These are phyloP conservation scores for Calyptommatus sinebrachiatus DNA, from an alignment of 2,113 vertebrate genomes.

Conservation along the genomic window DNA sequence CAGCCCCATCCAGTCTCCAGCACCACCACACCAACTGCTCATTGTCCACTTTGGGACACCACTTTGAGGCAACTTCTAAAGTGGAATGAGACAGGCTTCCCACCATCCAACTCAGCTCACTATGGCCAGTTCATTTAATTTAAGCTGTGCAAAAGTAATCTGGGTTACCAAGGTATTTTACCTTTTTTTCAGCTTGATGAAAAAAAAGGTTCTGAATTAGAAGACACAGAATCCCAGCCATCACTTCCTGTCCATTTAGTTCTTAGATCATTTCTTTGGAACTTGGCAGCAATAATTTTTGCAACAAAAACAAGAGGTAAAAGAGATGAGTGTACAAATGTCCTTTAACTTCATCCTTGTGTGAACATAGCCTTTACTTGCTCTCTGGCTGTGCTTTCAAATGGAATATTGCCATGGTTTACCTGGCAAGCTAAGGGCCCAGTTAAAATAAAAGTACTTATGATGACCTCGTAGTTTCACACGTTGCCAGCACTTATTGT, in stretches of 20 bases:
- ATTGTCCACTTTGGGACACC: too few relatives aligned
- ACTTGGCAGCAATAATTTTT: background rate
- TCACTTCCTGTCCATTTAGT: background rate
- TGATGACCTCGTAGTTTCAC: constrained; percentile 49
- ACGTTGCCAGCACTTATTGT: constrained; percentile 30
- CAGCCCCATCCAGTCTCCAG: too few relatives aligned
- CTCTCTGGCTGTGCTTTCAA: constrained; percentile 7
- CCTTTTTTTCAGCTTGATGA: too few relatives aligned
- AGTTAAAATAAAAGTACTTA: constrained; percentile 53
- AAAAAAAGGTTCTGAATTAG: background rate
- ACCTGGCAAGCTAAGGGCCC: constrained; percentile 46
- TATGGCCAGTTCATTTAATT: too few relatives aligned
- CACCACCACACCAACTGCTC: too few relatives aligned
- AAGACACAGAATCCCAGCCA: background rate
- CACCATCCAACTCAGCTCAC: too few relatives aligned
- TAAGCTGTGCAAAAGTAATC: too few relatives aligned
- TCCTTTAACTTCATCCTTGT: too few relatives aligned
- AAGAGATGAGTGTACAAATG: background rate
- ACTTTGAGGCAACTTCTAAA: too few relatives aligned
- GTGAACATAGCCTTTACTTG: background rate
- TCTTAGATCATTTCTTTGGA: background rate
- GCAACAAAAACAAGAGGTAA: constrained; percentile 36
- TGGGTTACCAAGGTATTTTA: too few relatives aligned
- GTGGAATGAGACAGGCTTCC: too few relatives aligned
- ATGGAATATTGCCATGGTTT: constrained; percentile 42